A percentile compares a stretch with the other conserved stretches of the same genome.
phyloP scores from a whole-genome alignment of 2,113 vertebrate species.

The Elanoides forficatus region DNA sequence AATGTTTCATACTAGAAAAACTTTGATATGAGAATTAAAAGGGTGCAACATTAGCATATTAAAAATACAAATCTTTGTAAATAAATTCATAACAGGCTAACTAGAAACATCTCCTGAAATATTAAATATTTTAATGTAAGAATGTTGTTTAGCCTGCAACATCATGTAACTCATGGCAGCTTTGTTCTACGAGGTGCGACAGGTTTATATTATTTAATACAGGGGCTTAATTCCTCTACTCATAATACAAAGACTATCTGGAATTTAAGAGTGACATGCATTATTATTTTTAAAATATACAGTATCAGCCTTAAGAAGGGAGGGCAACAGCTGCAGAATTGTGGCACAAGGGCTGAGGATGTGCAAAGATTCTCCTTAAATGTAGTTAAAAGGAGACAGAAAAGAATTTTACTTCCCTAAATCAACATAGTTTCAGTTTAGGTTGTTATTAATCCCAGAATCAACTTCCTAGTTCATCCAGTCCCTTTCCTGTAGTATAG shows the following conservation, averaged over 20 bases:
- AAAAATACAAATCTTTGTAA: not conserved
- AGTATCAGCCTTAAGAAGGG: not conserved
- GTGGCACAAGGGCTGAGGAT: not conserved
- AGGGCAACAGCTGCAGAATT: not conserved
- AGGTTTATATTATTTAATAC: not conserved
- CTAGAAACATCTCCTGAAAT: not conserved
- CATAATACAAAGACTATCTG: not conserved
- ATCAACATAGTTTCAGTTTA: not conserved
- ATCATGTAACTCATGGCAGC: not conserved
- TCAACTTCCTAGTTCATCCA: not conserved
- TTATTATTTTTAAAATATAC: not conserved
- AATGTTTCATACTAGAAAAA: not conserved
- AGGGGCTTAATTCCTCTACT: not conserved
- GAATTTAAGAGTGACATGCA: not conserved
- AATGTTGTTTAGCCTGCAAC: not conserved
- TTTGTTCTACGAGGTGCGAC: not conserved
- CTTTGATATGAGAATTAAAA: not conserved
- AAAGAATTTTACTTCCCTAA: not conserved
- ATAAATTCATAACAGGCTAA: not conserved
- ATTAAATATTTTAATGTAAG: not conserved
- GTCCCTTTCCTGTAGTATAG: not conserved
- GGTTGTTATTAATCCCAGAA: not conserved
- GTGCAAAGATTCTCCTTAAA: not conserved
- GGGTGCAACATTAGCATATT: accelerated
- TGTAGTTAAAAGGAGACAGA: not conserved